Evolutionary conservation across 1,140 invertebrate species (phyloP), one percentile per base, ranked within the genome.

Genomic region (Brachionus rubens): DNA sequence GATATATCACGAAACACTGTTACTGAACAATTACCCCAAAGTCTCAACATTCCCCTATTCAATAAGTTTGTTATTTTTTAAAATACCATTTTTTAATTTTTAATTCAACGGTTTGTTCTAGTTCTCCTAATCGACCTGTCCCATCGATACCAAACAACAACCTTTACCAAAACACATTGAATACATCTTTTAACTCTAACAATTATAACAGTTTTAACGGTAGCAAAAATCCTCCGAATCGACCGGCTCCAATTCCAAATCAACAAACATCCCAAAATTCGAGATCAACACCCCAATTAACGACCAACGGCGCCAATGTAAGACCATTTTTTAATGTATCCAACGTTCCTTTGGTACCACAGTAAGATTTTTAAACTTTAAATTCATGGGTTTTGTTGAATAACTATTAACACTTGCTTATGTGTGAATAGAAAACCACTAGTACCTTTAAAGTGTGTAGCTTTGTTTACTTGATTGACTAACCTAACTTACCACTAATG

Each of bases 1-100:
- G 96, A 99, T 84, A 95, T 99, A 16, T 94, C 93, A 10, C 96
- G 96, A 90, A 91, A 92, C 24, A 98, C 95, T 1, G 92, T 95
- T 65, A 24, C 40, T 6, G 59, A 65, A 14, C 59, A 72, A 19
- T 26, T 54, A 41, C 43, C 30, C 1, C 43, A 72, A 0, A 10
- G 46, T 24, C 19, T n/a, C 2, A 43, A 41, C 41, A 19, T 28
- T 43, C 4, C 9, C 7, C 40, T 26, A 19, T 19, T 40, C 5
- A 43, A 65, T 19, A 65, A 65, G 33, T 65, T 3, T 9, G 3
- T 6, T 19, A 33, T 16, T 12, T 0, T 33, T 1, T 4, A 59
- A 4, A 16, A 19, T 33, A 30, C 2, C n/a, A 46, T 59, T 16
- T 3, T 3, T 0, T 16, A 70, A 70, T 19, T 9, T 16, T 59